Percentiles rank a stretch among this genome's conserved stretches.
phyloP scores from a whole-genome alignment of 2,113 vertebrate species.

The Phaethon lepturus region DNA sequence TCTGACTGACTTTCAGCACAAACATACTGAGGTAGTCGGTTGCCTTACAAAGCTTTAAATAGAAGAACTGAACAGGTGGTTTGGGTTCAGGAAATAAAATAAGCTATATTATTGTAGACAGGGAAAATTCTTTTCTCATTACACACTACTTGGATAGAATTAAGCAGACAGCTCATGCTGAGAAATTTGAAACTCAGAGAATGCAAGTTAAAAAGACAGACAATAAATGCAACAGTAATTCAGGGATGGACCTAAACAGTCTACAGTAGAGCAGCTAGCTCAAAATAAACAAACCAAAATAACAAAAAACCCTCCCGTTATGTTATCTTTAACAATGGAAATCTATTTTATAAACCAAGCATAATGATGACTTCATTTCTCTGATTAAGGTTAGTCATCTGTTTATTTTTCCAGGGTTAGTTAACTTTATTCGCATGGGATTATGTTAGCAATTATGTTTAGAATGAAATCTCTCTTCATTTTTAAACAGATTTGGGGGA shows the following conservation, averaged over 20 bases:
- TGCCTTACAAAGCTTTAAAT: constrained; percentile 62
- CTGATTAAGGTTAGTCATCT: constrained; percentile 87
- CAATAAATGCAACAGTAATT: constrained; percentile 58
- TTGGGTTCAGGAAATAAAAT: constrained; percentile 74
- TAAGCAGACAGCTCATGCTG: constrained; percentile 81
- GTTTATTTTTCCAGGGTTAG: constrained; percentile 91
- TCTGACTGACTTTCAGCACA: constrained; percentile 21
- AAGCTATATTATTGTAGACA: constrained; percentile 71
- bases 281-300: constrained; percentile 42
- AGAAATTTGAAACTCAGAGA: constrained; percentile 76
- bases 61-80: constrained; percentile 78
- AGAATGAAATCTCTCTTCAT: constrained; percentile 64
- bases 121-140: constrained; percentile 76
- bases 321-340: constrained; percentile 59
- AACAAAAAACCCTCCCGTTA: background rate
- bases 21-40: constrained; percentile 9
- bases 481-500: constrained; percentile 64
- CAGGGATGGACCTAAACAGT: constrained; percentile 45
- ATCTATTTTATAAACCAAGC: constrained; percentile 84
- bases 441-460: constrained; percentile 83
- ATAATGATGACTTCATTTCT: constrained; percentile 93
- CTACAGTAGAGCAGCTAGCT: constrained; percentile 49
- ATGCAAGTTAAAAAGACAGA: constrained; percentile 72
- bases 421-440: constrained; percentile 85
- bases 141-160: constrained; percentile 70